phyloP scores from a whole-genome alignment of 2,888 invertebrate genomes.

The Oithona nana region DNA sequence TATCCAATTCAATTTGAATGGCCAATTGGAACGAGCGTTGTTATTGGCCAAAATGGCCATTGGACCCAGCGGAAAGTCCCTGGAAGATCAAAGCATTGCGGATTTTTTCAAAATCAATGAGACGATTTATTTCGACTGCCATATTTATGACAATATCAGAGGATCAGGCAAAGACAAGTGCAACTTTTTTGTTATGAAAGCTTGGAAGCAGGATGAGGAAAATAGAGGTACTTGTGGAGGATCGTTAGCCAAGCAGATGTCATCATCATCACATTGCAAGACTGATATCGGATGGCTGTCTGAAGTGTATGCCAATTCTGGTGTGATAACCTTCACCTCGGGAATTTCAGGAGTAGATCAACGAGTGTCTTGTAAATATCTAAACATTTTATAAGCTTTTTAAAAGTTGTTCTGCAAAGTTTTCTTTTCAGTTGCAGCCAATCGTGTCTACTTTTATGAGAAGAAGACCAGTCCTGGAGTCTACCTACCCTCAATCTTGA shows the following conservation, averaged over 20 bases:
- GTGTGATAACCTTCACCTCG: neutral
- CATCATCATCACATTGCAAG: neutral
- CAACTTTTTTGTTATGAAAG: conserved; percentile 11
- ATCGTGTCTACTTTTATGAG: conserved; percentile 8
- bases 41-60: neutral
- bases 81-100: neutral
- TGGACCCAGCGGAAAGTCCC: neutral
- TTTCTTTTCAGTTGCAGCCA: neutral
- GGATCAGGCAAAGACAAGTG: conserved; percentile 10
- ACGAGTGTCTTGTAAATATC: too few species aligned
- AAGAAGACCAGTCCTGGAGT: neutral
- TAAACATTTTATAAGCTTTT: too few species aligned
- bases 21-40: conserved; percentile 2
- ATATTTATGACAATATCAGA: conserved; percentile 7
- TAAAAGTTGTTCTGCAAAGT: too few species aligned
- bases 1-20: neutral
- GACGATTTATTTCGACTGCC: conserved; percentile 2
- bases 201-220: neutral
- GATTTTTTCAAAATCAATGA: conserved; percentile 5
- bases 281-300: conserved; percentile 1
- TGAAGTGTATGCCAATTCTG: neutral
- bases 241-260: neutral
- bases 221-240: neutral
- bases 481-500: neutral
- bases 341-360: neutral